These are phyloP conservation scores for Dynastes tityus DNA, from an alignment of 2,888 invertebrate genomes.

Conservation along the genomic window DNA sequence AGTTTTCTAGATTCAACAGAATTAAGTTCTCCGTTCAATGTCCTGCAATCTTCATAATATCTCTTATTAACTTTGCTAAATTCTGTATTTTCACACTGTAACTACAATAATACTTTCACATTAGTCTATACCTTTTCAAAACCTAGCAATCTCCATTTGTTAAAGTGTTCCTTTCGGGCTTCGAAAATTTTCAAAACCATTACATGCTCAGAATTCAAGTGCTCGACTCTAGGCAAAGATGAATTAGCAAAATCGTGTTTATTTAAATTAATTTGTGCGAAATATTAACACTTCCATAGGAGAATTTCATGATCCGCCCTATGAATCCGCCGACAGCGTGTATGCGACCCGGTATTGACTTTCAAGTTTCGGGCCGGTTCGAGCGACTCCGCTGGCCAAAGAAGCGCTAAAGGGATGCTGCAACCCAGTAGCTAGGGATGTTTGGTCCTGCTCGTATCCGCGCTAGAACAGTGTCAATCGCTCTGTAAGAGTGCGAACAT, in stretches of 20 bases:
- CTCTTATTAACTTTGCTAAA: no score
- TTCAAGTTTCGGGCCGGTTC: conserved; percentile 64
- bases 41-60: no score
- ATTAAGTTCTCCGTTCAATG: no score
- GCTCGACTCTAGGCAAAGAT: background rate
- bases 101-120: no score
- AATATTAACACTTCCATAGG: conserved; percentile 39
- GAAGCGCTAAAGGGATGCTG: conserved; percentile 66
- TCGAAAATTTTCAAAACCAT: no score
- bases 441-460: conserved; percentile 59
- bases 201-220: no score
- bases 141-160: no score
- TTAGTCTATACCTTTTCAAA: no score
- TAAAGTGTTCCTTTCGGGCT: no score
- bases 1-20: no score
- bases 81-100: no score
- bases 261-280: conserved; percentile 10
- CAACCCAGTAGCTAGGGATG: conserved; percentile 68
- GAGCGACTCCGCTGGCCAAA: conserved; percentile 63
- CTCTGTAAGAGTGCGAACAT: conserved; percentile 58
- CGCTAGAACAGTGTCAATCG: conserved; percentile 45
- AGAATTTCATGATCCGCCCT: conserved; percentile 60
- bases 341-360: conserved; percentile 67
- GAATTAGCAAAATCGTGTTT: background rate
- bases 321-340: conserved; percentile 59